Base-by-base conservation (phyloP, 2,113 vertebrate species). In the Suncus etruscus region DNA sequence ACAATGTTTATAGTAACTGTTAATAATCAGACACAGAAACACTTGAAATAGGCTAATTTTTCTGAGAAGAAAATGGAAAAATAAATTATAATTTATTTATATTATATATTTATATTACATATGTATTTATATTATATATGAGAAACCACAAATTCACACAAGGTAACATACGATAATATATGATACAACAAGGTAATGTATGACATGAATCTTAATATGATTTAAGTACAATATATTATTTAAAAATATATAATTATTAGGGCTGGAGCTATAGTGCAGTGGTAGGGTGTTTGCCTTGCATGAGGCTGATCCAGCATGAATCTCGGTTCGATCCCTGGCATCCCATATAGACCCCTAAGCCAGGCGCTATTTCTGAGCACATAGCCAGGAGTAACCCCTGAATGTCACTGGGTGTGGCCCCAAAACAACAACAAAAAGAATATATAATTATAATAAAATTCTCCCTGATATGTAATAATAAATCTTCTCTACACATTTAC, bases 21-120 rank as follows among this genome's bases (percentile, higher is more conserved):
- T 90, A 54, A 74, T 79, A 75, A 94, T 83, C 50, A 85, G 3
- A 66, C 45, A 85, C 5, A 68, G 74, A 92, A 58, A 69, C 32
- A 16, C 10, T 82, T 31, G 48, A 85, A 82, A 6, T 47, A 83
- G 54, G n/a, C 18, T 70, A 78, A 81, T 72, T 78, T 15, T 61
- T 27, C 12, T 78, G 70, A 81, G 69, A 70, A 77, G 48, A 83
- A 95, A 92, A 81, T 78, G 31, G 11, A 91, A 65, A 74, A 92
- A 32, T 24, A 89, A 70, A 86, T 65, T 54, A 25, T 3, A 32
- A 31, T 68, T 87, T 89, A 84, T 83, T 88, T 83, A 51, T 76
- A 27, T 0, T 73, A 73, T 10, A 91, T 39, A 27, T 61, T 78
- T 58, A 51, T 39, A 39, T 39, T 39, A 39, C 39, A 39, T 39